Percentiles rank a stretch among this genome's conserved stretches.
Conservation (phyloP, 2,797 vertebrate genomes). For the Steatocranus sp. region DNA sequence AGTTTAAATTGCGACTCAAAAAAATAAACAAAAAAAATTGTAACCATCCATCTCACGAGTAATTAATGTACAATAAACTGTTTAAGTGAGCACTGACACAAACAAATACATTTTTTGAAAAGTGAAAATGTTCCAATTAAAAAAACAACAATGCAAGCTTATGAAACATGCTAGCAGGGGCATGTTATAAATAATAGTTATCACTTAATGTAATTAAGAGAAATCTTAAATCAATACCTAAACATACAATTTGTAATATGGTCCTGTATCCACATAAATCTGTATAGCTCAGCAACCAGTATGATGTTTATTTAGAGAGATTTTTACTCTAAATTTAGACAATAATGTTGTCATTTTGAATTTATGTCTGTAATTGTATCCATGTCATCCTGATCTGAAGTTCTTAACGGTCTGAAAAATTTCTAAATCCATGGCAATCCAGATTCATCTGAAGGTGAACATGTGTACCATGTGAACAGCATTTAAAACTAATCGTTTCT, state of each 20-base stretch:
- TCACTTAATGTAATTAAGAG: background rate
- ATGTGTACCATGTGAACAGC: background rate
- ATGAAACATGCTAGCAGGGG: conserved; percentile 21
- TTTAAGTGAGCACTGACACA: background rate
- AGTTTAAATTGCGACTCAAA: background rate
- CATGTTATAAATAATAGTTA: background rate
- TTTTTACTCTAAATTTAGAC: background rate
- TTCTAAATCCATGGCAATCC: background rate
- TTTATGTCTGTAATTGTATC: background rate
- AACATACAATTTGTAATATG: background rate
- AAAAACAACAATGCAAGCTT: background rate
- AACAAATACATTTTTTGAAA: background rate
- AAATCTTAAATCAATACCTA: background rate
- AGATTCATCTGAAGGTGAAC: background rate
- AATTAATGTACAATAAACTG: background rate
- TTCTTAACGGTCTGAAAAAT: background rate
- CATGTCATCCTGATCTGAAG: background rate
- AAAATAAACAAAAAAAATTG: too few relatives aligned
- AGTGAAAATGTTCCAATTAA: conserved; percentile 48
- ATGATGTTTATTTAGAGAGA: background rate
- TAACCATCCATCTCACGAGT: background rate
- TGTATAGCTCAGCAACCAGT: background rate
- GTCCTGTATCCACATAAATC: background rate
- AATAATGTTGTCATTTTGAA: background rate
- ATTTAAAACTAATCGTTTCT: background rate